Evolutionary conservation across 1,140 invertebrate species (phyloP).

Genomic region (Procambarus virginalis): DNA sequence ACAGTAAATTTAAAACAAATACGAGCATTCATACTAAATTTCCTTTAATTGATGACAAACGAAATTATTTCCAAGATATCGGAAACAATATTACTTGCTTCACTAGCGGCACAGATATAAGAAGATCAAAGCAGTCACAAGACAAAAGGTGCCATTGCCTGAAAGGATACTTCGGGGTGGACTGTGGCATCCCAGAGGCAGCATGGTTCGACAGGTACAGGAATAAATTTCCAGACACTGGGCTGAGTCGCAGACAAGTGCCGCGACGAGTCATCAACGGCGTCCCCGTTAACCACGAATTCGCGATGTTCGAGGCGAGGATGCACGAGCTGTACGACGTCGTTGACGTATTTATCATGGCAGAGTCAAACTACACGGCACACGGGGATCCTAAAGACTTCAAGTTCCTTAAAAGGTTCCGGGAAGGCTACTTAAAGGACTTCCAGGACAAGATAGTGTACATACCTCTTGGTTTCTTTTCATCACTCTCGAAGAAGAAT

Average conservation of each 20-base stretch:
- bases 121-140: background rate
- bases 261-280: conserved; percentile 78
- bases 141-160: conserved; percentile 62
- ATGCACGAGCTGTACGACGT: conserved; percentile 78
- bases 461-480: conserved; percentile 74
- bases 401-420: conserved; percentile 71
- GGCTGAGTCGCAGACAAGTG: conserved; percentile 74
- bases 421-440: conserved; percentile 72
- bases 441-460: conserved; percentile 78
- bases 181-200: conserved; percentile 71
- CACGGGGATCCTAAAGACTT: conserved; percentile 73
- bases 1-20: conserved; percentile 32
- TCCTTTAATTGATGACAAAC: conserved; percentile 10
- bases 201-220: conserved; percentile 68
- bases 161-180: conserved; percentile 68
- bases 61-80: conserved; percentile 13
- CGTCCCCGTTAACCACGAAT: conserved; percentile 78
- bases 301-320: conserved; percentile 78
- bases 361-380: conserved; percentile 76
- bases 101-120: conserved; percentile 48
- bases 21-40: conserved; percentile 1
- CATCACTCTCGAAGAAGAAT: conserved; percentile 69
- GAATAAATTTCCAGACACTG: conserved; percentile 24
- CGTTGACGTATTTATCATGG: conserved; percentile 81
- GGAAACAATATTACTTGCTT: conserved; percentile 26